Evolutionary conservation across 2,888 invertebrate species (phyloP).

Genomic region (Hartigia nigra): DNA sequence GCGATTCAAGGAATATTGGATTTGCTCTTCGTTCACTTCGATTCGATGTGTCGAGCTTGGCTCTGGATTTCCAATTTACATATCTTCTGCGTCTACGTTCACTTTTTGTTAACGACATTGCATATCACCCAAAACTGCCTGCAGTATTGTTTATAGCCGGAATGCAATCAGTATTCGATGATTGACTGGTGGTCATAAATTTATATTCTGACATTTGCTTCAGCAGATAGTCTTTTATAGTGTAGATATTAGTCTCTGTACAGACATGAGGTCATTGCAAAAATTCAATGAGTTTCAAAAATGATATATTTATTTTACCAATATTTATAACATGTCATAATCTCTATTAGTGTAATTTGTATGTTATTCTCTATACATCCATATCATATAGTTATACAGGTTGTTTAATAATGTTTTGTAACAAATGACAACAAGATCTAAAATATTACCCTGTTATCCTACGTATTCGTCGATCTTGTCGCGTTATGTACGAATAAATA

Average conservation of each 20-base stretch:
- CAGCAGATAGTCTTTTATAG: background rate
- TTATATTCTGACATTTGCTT: background rate
- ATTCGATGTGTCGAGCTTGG: background rate
- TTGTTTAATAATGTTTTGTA: background rate
- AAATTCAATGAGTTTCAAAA: background rate
- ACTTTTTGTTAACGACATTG: background rate
- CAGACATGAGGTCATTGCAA: background rate
- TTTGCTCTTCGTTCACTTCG: background rate
- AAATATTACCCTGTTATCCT: background rate
- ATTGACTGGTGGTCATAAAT: background rate
- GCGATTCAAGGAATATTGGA: background rate
- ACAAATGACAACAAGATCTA: background rate
- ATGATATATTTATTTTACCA: background rate
- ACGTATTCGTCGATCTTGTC: background rate
- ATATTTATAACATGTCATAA: background rate
- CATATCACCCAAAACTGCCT: background rate
- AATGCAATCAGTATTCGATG: background rate
- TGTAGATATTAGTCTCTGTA: background rate
- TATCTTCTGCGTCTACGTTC: constrained; percentile 1
- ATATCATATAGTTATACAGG: background rate
- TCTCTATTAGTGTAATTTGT: background rate
- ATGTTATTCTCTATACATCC: background rate
- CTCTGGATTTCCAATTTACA: constrained; percentile 2
- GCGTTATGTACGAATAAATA: background rate
- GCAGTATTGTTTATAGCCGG: background rate